These are phyloP conservation scores for Perdix hodgsoniae DNA, from an alignment of 2,797 vertebrate species.

Conservation along the genomic window DNA sequence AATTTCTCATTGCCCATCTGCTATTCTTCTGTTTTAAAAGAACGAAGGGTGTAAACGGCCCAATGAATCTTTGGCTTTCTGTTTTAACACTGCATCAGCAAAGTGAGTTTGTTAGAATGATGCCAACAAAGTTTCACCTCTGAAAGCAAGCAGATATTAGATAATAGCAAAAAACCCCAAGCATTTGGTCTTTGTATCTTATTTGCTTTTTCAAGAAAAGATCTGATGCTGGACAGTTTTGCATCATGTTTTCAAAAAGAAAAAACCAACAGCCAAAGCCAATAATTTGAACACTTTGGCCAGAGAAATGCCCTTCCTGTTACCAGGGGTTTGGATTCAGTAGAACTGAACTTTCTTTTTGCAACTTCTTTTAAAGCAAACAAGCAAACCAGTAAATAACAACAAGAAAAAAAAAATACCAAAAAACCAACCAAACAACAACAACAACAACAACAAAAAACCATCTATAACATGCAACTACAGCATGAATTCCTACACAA, in stretches of 20 bases:
- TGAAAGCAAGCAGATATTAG: background rate
- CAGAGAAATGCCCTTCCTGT: background rate
- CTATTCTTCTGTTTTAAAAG: slow-evolving; percentile 12
- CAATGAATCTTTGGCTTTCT: background rate
- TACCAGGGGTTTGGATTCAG: background rate
- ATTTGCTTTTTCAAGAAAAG: background rate
- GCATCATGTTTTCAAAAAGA: background rate
- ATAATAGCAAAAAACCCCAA: background rate
- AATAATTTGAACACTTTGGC: background rate
- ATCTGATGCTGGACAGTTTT: background rate
- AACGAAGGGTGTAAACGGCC: background rate
- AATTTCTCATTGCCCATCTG: slow-evolving; percentile 52
- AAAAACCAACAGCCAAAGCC: background rate
- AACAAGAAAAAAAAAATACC: background rate
- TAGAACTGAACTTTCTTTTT: background rate
- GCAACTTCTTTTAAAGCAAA: background rate
- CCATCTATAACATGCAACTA: background rate
- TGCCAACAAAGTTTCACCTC: background rate
- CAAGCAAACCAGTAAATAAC: background rate
- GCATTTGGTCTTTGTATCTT: background rate
- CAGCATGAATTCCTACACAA: background rate
- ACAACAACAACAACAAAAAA: background rate
- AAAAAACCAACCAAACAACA: no score
- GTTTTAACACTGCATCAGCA: background rate
- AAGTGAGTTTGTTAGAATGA: background rate